These are phyloP conservation scores for Drosophila hawaiiensis DNA, from an alignment of 2,888 invertebrate genomes.

Conservation along the genomic window DNA sequence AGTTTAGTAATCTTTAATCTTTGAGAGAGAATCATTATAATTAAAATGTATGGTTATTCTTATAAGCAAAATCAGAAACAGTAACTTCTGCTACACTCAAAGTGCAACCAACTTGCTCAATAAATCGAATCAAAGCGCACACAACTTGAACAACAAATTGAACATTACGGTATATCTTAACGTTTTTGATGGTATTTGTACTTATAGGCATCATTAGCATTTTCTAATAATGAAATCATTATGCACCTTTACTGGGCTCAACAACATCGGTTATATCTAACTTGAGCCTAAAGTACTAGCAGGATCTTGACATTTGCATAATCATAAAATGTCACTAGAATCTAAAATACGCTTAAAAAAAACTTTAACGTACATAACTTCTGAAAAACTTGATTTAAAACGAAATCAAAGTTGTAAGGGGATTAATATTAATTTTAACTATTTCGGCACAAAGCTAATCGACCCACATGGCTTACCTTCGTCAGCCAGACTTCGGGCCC, in stretches of 20 bases:
- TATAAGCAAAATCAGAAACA: background rate
- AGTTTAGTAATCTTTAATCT: background rate
- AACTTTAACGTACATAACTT: conserved; percentile 34
- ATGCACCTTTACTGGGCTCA: conserved; percentile 9
- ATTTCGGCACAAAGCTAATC: conserved; percentile 11
- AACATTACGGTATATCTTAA: conserved; percentile 20
- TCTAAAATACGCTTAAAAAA: conserved; percentile 40
- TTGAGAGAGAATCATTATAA: background rate
- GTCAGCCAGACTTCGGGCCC: conserved; percentile 95
- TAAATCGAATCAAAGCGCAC: conserved; percentile 33
- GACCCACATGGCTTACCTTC: conserved; percentile 86
- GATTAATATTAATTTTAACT: background rate
- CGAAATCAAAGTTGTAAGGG: conserved; percentile 2
- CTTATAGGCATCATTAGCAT: conserved; percentile 18
- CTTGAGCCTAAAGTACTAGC: conserved; percentile 8
- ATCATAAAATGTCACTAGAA: background rate
- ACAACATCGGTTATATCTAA: conserved; percentile 5
- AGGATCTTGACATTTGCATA: conserved; percentile 18
- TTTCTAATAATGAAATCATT: conserved; percentile 6
- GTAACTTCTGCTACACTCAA: conserved; percentile 28
- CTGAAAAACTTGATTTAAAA: conserved; percentile 37
- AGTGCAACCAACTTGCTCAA: conserved; percentile 29
- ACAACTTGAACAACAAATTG: conserved; percentile 26
- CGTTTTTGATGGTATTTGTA: background rate
- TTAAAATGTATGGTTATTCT: background rate